Evolutionary conservation across 2,113 vertebrate species (phyloP).

Genomic region (Reinhardtius hippoglossoides): DNA sequence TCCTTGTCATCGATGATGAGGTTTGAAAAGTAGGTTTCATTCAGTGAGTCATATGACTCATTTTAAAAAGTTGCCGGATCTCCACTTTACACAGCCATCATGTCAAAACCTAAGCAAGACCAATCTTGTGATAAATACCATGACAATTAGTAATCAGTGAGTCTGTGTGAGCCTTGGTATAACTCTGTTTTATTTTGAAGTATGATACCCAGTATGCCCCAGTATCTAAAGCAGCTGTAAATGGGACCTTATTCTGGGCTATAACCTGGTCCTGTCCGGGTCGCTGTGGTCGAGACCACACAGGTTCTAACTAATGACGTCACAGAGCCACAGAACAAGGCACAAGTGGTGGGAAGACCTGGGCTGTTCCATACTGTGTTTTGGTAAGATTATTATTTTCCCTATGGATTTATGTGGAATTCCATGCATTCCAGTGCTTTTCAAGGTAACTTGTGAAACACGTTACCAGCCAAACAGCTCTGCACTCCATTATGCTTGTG

Average conservation of each 20-base stretch:
- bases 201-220: no score
- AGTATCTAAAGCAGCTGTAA: not conserved
- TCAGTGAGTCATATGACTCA: slow-evolving; percentile 11
- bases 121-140: slow-evolving; percentile 8
- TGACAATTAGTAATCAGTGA: not conserved
- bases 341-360: not conserved
- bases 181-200: not conserved
- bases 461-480: not conserved
- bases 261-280: not conserved
- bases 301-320: not conserved
- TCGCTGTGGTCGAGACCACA: not conserved
- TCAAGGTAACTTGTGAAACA: slow-evolving; percentile 35
- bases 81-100: no score
- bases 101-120: not conserved
- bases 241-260: not conserved
- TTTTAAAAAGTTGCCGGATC: not conserved
- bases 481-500: slow-evolving; percentile 11
- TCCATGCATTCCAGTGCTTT: slow-evolving; percentile 23
- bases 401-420: slow-evolving; percentile 54
- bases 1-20: not conserved
- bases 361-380: slow-evolving; percentile 34
- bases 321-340: not conserved
- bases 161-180: not conserved
- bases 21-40: not conserved
- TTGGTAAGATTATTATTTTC: slow-evolving; percentile 48